These are phyloP conservation scores for Lithophane ornitopus DNA, from an alignment of 2,888 invertebrate species.

Conservation along the genomic window DNA sequence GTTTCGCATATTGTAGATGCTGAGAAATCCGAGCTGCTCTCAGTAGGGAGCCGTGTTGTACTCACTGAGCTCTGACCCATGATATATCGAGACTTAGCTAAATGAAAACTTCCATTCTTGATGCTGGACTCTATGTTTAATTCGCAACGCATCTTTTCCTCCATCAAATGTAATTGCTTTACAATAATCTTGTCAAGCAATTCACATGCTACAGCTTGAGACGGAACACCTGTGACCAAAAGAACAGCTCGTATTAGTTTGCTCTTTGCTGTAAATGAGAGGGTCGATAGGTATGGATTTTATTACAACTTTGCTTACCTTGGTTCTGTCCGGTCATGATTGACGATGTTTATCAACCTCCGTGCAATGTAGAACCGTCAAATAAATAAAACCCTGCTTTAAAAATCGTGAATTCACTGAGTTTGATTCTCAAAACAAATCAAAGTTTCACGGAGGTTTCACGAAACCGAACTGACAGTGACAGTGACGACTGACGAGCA, in stretches of 20 bases:
- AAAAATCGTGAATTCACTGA: neutral
- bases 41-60: slow-evolving; percentile 93
- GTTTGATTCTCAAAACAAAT: slow-evolving; percentile 6
- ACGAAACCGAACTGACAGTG: neutral
- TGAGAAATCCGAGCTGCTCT: slow-evolving; percentile 89
- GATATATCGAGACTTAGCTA: slow-evolving; percentile 95
- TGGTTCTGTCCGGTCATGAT: slow-evolving; percentile 37
- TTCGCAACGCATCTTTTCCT: slow-evolving; percentile 93
- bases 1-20: slow-evolving; percentile 82
- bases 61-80: slow-evolving; percentile 94
- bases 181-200: slow-evolving; percentile 93
- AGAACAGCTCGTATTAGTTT: slow-evolving; percentile 8
- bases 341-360: neutral
- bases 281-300: neutral
- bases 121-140: slow-evolving; percentile 93
- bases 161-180: slow-evolving; percentile 93
- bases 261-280: neutral
- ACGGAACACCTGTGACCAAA: slow-evolving; percentile 45
- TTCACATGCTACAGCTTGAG: slow-evolving; percentile 86
- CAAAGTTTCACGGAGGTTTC: too few relatives aligned
- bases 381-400: neutral
- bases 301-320: slow-evolving; percentile 36
- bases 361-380: neutral
- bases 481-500: neutral
- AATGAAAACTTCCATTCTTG: slow-evolving; percentile 93